phyloP scores from a whole-genome alignment of 2,113 vertebrate genomes.

The Gobio gobio region DNA sequence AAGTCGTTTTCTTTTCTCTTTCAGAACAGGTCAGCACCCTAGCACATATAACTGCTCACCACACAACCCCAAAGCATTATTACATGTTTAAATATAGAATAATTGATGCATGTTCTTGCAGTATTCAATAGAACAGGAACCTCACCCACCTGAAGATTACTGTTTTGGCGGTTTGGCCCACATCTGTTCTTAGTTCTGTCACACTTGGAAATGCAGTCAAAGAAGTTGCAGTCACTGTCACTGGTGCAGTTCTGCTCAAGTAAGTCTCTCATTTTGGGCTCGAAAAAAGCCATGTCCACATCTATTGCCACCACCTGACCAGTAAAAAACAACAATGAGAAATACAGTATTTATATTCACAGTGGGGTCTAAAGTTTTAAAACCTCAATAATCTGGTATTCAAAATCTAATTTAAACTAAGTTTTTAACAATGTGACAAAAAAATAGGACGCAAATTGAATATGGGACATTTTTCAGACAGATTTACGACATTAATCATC shows the following conservation, averaged over 20 bases:
- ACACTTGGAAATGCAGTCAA: slow-evolving; percentile 93
- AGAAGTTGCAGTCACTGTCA: slow-evolving; percentile 95
- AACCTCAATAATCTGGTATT: not conserved
- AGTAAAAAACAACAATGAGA: not conserved
- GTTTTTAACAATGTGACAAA: not conserved
- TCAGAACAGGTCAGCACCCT: not conserved
- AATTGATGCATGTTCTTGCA: not conserved
- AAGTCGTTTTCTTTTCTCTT: not conserved
- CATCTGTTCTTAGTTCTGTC: slow-evolving; percentile 79
- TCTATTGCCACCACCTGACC: slow-evolving; percentile 94
- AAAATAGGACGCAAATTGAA: not conserved
- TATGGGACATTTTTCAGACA: not conserved
- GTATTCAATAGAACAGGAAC: too few relatives aligned
- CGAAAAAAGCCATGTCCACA: slow-evolving; percentile 98
- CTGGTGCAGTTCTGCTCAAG: slow-evolving; percentile 93
- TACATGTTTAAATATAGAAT: not conserved
- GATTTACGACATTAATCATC: not conserved
- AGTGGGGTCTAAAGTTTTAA: not conserved
- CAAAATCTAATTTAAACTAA: not conserved
- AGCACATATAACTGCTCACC: not conserved
- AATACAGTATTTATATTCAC: not conserved
- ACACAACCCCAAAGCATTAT: not conserved
- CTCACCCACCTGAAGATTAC: slow-evolving; percentile 87
- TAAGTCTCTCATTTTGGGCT: slow-evolving; percentile 96
- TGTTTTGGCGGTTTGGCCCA: slow-evolving; percentile 84